These are phyloP conservation scores for Elephas maximus DNA, from an alignment of 2,113 vertebrate genomes.

Conservation along the genomic window DNA sequence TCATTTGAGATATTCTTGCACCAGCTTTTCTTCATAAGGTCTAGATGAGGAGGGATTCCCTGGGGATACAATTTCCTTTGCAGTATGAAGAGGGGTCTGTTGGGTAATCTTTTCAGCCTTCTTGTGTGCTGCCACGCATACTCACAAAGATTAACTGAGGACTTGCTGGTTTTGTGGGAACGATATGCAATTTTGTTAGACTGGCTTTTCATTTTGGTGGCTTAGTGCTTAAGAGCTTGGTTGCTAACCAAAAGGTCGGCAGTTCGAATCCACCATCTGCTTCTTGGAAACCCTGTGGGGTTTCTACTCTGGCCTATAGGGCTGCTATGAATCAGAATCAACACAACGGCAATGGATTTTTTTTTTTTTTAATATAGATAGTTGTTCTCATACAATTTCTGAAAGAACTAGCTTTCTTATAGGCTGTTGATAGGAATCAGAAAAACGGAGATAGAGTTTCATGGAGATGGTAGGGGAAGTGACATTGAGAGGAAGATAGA, in stretches of 20 bases:
- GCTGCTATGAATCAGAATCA: no score
- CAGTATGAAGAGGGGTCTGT: no score
- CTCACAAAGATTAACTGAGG: neutral
- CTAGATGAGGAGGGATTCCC: neutral
- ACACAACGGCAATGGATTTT: no score
- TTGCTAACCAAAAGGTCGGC: no score
- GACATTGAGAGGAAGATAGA: neutral
- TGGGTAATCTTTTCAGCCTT: neutral
- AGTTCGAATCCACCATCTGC: no score
- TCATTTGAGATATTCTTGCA: neutral
- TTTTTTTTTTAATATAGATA: neutral
- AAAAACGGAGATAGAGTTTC: neutral
- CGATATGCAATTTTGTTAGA: neutral
- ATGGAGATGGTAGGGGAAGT: neutral
- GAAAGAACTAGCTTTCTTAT: conserved; percentile 3
- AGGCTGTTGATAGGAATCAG: neutral
- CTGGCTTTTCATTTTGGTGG: neutral
- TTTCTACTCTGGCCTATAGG: no score
- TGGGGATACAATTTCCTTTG: neutral
- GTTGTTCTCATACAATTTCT: neutral
- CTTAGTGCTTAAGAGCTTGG: no score
- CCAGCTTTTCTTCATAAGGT: neutral
- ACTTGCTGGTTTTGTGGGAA: neutral
- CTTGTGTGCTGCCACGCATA: neutral
- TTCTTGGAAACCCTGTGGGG: no score